Evolutionary conservation across 2,797 vertebrate genomes (phyloP), one percentile per base, ranked within the genome.

Genomic region (Salmo trutta): DNA sequence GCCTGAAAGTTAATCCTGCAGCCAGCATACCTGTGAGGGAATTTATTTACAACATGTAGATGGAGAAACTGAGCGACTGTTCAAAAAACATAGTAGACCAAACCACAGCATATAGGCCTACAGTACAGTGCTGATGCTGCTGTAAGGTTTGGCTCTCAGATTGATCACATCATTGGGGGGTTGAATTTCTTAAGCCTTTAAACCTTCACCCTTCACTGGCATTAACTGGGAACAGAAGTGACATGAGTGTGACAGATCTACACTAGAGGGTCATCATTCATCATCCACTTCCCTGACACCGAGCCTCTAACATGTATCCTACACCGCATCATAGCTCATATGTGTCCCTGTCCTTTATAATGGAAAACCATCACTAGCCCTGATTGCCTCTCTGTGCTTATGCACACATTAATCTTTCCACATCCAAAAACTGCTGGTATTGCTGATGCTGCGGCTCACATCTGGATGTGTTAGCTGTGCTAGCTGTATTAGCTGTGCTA

Each of bases 231-330:
- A 71, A 51, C 41, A 47, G 41, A 62, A 8, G 29, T 75, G 36
- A 6, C 64, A 27, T 64, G 41, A 33, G 74, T 65, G 64, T 65
- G 41, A 52, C 2, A 17, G 74, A 81, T 52, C 78, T 73, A 77
- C 47, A 77, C 24, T 17, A 33, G 17, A 19, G n/a, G 56, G 71
- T 68, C 54, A 69, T 62, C 73, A 33, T 68, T 75, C 36, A 27
- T 64, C 59, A 64, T 64, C 59, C 59, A 24, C 7, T 64, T 24
- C 17, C 59, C 59, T 21, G 59, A 64, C 21, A 64, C 19, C 7
- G 19, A n/a, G 56, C 56, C 56, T n/a, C 56, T 64, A 3, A 24
- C 59, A 62, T 10, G 2, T 24, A 64, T 21, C 59, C 21, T 64
- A 24, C 59, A 64, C 21, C 3, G n/a, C 21, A 64, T 24, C 21